Conservation (phyloP, 1,140 invertebrate species). For the Lepidurus arcticus region DNA sequence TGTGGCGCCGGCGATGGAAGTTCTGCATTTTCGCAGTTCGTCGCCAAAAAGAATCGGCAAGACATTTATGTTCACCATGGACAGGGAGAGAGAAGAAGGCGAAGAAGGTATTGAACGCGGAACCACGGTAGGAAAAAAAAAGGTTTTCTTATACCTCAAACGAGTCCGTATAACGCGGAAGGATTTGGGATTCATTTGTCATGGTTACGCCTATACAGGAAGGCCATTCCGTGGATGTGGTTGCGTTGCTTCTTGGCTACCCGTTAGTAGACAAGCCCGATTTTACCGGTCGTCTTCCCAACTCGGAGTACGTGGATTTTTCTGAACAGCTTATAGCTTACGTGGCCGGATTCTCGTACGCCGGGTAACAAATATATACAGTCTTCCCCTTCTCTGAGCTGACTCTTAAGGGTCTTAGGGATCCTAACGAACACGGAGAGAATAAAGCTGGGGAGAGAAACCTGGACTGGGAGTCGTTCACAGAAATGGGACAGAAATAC, state of each 20-base stretch:
- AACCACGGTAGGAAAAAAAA: slow-evolving; percentile 20
- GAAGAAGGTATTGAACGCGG: neutral
- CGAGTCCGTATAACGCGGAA: neutral
- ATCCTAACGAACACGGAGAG: slow-evolving; percentile 33
- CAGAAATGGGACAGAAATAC: slow-evolving; percentile 44
- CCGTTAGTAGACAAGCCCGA: neutral
- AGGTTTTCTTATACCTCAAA: slow-evolving; percentile 22
- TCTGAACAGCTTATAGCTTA: slow-evolving; percentile 30
- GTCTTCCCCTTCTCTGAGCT: slow-evolving; percentile 12
- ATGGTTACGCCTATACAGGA: slow-evolving; percentile 11
- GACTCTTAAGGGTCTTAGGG: slow-evolving; percentile 3
- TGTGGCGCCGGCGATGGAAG: slow-evolving; percentile 52
- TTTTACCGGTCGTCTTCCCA: neutral
- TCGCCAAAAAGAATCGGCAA: slow-evolving; percentile 38
- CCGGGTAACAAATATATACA: slow-evolving; percentile 23
- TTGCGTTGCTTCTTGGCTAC: neutral
- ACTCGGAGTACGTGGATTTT: slow-evolving; percentile 25
- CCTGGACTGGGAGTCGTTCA: slow-evolving; percentile 43
- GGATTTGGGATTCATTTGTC: slow-evolving; percentile 9
- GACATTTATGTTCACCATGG: slow-evolving; percentile 28
- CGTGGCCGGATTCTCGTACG: slow-evolving; percentile 30
- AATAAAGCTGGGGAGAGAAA: slow-evolving; percentile 34
- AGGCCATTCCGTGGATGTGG: neutral
- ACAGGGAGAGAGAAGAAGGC: slow-evolving; percentile 16
- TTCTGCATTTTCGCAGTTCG: slow-evolving; percentile 47